phyloP scores from a whole-genome alignment of 2,888 invertebrate species.

The Oscheius sp. region DNA sequence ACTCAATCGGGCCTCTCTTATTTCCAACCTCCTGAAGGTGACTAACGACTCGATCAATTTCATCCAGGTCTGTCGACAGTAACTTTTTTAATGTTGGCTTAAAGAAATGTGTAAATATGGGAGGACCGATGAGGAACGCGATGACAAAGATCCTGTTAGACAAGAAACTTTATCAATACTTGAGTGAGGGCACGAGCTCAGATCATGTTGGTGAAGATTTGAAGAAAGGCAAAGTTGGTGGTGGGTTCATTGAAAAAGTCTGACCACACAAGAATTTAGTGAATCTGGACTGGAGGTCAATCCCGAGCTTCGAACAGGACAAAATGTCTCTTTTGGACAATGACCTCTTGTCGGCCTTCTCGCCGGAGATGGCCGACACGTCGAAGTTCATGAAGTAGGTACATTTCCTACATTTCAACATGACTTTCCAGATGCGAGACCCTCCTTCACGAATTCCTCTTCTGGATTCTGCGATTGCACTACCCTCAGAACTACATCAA shows the following conservation, averaged over 20 bases:
- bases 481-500: conserved; percentile 68
- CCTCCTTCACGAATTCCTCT: conserved; percentile 65
- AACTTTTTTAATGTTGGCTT: conserved; percentile 16
- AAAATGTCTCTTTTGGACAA: not conserved
- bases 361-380: not conserved
- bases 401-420: not conserved
- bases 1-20: not conserved
- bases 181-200: conserved; percentile 41
- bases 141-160: conserved; percentile 56
- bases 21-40: not conserved
- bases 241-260: not conserved
- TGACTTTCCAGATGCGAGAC: conserved; percentile 28
- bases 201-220: conserved; percentile 35
- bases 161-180: conserved; percentile 49
- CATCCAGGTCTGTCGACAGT: conserved; percentile 42
- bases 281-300: conserved; percentile 30
- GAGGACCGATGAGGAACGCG: conserved; percentile 58
- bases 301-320: conserved; percentile 8
- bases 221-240: not conserved
- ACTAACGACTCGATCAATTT: conserved; percentile 9
- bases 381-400: not conserved
- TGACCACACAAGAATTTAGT: conserved; percentile 4
- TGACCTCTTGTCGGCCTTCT: not conserved
- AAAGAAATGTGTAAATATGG: conserved; percentile 56
- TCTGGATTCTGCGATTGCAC: conserved; percentile 61